These are phyloP conservation scores for Morone chrysops DNA, from an alignment of 2,113 vertebrate species.

Conservation along the genomic window DNA sequence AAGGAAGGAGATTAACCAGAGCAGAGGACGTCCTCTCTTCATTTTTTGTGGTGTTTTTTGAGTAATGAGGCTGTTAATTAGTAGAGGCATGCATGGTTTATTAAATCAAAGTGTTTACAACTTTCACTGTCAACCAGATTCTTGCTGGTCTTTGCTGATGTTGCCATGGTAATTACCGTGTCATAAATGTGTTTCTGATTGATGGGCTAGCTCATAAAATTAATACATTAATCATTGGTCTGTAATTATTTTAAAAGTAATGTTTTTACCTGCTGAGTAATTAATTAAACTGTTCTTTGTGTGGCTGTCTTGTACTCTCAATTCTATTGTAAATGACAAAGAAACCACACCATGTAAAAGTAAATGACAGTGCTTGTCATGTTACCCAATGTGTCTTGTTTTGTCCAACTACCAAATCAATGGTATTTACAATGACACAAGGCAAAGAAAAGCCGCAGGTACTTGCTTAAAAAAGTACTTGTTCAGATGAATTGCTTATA, in stretches of 20 bases:
- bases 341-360: neutral
- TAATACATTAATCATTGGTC: constrained; percentile 25
- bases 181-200: constrained; percentile 40
- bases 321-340: neutral
- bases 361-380: neutral
- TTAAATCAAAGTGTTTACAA: constrained; percentile 85
- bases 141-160: constrained; percentile 60
- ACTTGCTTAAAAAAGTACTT: neutral
- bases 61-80: constrained; percentile 84
- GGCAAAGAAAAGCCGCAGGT: neutral
- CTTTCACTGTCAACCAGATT: constrained; percentile 77
- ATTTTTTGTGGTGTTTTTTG: constrained; percentile 68
- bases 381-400: neutral
- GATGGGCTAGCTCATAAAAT: constrained; percentile 26
- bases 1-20: constrained; percentile 37
- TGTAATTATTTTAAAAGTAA: constrained; percentile 37
- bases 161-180: constrained; percentile 67
- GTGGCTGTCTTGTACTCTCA: neutral
- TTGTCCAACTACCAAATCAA: neutral
- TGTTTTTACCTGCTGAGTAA: constrained; percentile 10
- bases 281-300: neutral
- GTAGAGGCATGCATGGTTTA: constrained; percentile 79
- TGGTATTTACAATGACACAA: neutral
- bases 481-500: neutral
- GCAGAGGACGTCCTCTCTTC: constrained; percentile 50